Evolutionary conservation across 2,888 invertebrate genomes (phyloP), one percentile per base, ranked within the genome.

Genomic region (Plagiodera versicolora): DNA sequence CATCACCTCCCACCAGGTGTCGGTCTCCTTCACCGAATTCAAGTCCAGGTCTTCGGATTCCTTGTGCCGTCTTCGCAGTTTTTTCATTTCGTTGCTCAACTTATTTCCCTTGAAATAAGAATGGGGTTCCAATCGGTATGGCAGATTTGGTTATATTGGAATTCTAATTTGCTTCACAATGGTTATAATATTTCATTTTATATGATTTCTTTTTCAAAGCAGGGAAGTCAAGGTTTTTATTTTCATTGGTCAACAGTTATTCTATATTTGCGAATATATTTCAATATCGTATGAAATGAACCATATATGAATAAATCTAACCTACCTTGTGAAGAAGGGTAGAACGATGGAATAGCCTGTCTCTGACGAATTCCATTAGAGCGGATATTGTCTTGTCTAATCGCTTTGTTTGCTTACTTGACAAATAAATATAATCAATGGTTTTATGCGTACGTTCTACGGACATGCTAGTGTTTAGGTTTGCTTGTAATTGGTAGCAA

Each of bases 361-460:
- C 57, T 16, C 49, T 39, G 24, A 57, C 18, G 50, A 57, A 57
- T 39, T 17, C 35, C 45, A 54, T 30, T 3, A 59, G 39, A 20
- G 24, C 28, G 16, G 28, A 18, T 10, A 54, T 14, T 5, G 48
- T 45, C 32, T 53, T 59, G 30, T 63, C 60, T 5, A 63, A 17
- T 9, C 60, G 39, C 50, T 50, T 48, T 10, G 28, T 18, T 14
- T 54, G 44, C 17, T 50, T 57, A 20, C 48, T 35, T 14, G 58
- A 44, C 9, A 58, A 45, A 19, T 64, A 64, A 17, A 58, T 47
- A 24, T 61, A 56, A 32, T 61, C 58, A 1, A 64, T 28, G 4
- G 39, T 56, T 24, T 47, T 57, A 49, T 61, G 64, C 56, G 60
- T 46, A 9, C 48, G 45, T 16, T 64, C 64, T 2, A 64, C 32